Evolutionary conservation across 2,797 vertebrate species (phyloP), one percentile per base, ranked within the genome.

Genomic region (Sebastes variabilis): DNA sequence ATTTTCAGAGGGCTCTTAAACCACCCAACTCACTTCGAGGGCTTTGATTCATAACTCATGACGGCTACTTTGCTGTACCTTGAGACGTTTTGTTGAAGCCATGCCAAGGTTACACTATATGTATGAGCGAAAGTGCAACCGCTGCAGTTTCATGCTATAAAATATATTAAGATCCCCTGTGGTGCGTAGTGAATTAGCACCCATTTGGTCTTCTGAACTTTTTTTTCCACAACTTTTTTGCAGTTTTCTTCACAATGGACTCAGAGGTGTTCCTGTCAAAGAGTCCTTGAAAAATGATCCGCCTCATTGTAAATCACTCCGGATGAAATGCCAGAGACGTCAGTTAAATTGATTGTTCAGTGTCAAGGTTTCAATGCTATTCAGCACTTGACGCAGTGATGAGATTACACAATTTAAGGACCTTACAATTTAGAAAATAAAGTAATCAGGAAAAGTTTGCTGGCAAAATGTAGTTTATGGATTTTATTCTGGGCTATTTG

Each of bases 1-100:
- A 7, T 58, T 80, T 79, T 60, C 56, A 34, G 64, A 66, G 64
- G 25, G 59, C 65, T 68, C 72, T 69, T 11, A 75, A 82, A 79
- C 80, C 68, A 18, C 75, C 72, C 76, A 9, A 2, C 18, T 86
- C 55, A 14, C 56, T 75, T 29, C 0, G 8, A 60, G 65, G 27
- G 25, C 76, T 83, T 75, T 38, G 56, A 72, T 68, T 80, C 67
- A 72, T 67, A 64, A 71, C 60, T 80, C 24, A 13, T 1, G 12
- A 8, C 6, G 34, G 64, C 64, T 68, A 6, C 76, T 68, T 77
- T 10, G 18, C 59, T 27, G 7, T 8, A 77, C 64, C 64, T 46
- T 49, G 12, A 72, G 73, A 84, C 62, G 1, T 58, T 75, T 77
- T 32, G 11, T 66, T 70, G 73, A 77, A 60, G 30, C 42, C 4